Percentiles rank a stretch among this genome's conserved stretches.
Conservation (phyloP, 2,113 vertebrate genomes). For the Chloebia gouldiae region DNA sequence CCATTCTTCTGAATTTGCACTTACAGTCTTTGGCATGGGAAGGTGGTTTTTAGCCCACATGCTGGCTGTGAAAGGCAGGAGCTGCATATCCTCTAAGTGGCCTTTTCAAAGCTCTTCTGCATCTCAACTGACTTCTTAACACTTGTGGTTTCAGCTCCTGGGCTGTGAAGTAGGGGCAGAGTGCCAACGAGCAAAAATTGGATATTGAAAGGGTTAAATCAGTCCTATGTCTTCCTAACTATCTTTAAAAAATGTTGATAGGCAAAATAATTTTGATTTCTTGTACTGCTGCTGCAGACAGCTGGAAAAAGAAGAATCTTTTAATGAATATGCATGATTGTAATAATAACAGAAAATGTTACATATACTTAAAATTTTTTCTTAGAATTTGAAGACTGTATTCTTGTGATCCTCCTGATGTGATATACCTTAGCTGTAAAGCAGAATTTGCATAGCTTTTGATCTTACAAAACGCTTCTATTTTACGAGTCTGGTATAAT, state of each 20-base stretch:
- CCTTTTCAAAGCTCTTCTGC: conserved; percentile 42
- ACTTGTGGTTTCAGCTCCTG: conserved; percentile 5
- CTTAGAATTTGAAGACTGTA: not conserved
- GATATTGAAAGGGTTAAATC: conserved; percentile 46
- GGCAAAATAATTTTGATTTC: conserved; percentile 18
- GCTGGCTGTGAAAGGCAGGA: not conserved
- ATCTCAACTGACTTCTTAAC: conserved; percentile 27
- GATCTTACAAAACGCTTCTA: not conserved
- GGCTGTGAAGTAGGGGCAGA: not conserved
- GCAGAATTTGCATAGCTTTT: conserved; percentile 30
- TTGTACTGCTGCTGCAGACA: not conserved
- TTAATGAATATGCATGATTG: not conserved
- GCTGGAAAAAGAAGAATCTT: not conserved
- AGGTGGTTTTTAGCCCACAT: not conserved
- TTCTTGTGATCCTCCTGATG: not conserved
- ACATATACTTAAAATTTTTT: conserved; percentile 7
- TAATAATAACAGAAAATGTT: conserved; percentile 1
- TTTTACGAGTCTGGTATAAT: not conserved
- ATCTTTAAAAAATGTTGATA: not conserved
- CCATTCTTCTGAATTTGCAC: not conserved
- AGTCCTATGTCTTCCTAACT: not conserved
- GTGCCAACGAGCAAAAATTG: not conserved
- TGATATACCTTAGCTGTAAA: conserved; percentile 2
- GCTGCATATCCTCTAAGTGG: not conserved
- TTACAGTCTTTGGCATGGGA: not conserved